Evolutionary conservation across 35 echinoderm and acorn worm genomes (phyloP).

Genomic region (Diadema setosum): DNA sequence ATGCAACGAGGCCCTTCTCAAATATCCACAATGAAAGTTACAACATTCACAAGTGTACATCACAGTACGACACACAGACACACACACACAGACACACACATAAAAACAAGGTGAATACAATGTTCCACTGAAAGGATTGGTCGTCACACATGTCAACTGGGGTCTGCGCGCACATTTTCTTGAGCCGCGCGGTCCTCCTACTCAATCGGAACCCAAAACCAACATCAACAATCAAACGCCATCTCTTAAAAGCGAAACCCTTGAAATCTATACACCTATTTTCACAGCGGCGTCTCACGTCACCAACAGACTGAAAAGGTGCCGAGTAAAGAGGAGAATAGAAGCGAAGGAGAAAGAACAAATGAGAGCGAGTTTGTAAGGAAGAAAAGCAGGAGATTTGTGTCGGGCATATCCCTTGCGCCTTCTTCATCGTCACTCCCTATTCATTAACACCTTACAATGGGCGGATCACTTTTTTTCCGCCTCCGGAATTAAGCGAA

Average conservation of each 20-base stretch:
- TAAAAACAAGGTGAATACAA: no score
- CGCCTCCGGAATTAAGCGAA: conserved; percentile 9
- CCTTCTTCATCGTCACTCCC: neutral
- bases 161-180: neutral
- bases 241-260: neutral
- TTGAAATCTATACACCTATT: conserved; percentile 11
- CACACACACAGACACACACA: no score
- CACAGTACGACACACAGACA: no score
- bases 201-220: conserved; percentile 4
- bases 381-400: neutral
- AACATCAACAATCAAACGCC: conserved; percentile 14
- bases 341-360: no score
- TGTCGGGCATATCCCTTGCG: conserved; percentile 1
- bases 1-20: no score
- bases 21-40: no score
- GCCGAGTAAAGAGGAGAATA: neutral
- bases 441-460: conserved; percentile 13
- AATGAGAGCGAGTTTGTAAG: no score
- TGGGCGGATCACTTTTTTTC: neutral
- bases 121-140: no score
- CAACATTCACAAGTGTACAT: no score
- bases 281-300: conserved; percentile 5
- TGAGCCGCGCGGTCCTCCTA: neutral
- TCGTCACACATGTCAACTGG: neutral
- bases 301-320: no score